Evolutionary conservation across 2,797 vertebrate genomes (phyloP), one percentile per base, ranked within the genome.

Genomic region (Gastrophryne carolinensis): DNA sequence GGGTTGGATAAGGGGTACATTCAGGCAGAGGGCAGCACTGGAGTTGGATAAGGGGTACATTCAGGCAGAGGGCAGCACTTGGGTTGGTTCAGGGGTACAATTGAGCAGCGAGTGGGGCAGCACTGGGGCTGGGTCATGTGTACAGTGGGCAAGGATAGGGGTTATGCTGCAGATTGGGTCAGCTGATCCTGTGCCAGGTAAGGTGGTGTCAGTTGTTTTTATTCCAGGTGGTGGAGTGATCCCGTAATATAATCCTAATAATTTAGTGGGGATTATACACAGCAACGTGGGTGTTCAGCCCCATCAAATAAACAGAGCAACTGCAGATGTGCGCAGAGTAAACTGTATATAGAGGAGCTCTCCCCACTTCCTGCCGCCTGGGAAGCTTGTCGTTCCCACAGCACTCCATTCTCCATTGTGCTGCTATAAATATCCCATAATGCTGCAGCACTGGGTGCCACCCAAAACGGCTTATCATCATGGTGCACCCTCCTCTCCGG

Each of bases 231-330:
- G 8, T n/a, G n/a, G 12, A 7, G 11, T 54, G 29, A 30, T 21
- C 52, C 21, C 7, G 26, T 23, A 23, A 52, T 53, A 68, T 53
- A 69, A 67, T 49, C 12, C 52, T 67, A 67, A 75, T 75, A 75
- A 57, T 66, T 61, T 50, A n/a, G 24, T 13, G n/a, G 44, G 23
- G 30, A 29, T 47, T 70, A 63, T 54, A 63, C 47, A 47, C 57
- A 63, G 13, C 65, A 23, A 12, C 23, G 73, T 75, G 66, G 54
- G 66, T 77, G 66, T 77, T 29, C 58, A 10, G 39, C 19, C 34
- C 35, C 64, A 61, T 32, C 56, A 69, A 75, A 75, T 75, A 75
- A 75, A 75, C 73, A 75, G n/a, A 58, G 26, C 39, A 19, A n/a
- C 30, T 68, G 67, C 74, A 71, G 58, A 77, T 71, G 74, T 70